phyloP scores from a whole-genome alignment of 2,888 invertebrate genomes.

The Megamerina dolium region DNA sequence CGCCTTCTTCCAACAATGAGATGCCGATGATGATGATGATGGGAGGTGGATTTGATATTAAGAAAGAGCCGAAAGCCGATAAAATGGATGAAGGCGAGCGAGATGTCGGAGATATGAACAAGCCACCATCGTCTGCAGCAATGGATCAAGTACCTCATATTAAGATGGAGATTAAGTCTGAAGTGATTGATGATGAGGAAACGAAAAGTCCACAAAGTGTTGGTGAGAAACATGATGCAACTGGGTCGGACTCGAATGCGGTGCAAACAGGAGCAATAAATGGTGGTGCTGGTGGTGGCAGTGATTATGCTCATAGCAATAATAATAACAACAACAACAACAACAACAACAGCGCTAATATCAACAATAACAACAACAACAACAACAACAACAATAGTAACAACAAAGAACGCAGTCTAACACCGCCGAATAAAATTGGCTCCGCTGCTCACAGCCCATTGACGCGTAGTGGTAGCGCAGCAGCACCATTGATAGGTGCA shows the following conservation, averaged over 20 bases:
- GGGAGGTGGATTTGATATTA: no score
- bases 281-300: constrained; percentile 11
- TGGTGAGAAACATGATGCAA: constrained; percentile 17
- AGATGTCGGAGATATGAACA: no score
- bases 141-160: constrained; percentile 22
- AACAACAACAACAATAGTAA: constrained; percentile 45
- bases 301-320: constrained; percentile 23
- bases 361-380: no score
- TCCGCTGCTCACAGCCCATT: constrained; percentile 41
- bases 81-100: constrained; percentile 21
- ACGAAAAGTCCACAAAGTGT: constrained; percentile 29
- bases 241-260: constrained; percentile 21
- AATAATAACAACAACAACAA: constrained; percentile 45
- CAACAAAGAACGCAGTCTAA: constrained; percentile 29
- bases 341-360: no score
- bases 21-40: no score
- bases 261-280: constrained; percentile 36
- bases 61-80: constrained; percentile 46
- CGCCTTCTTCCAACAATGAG: constrained; percentile 53
- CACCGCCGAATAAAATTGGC: constrained; percentile 36
- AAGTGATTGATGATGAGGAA: constrained; percentile 50
- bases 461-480: constrained; percentile 22
- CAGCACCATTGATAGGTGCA: constrained; percentile 35
- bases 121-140: constrained; percentile 6
- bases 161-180: constrained; percentile 41